These are phyloP conservation scores for Phallusia fumigata DNA, from an alignment of 23 tunicate genomes.

Conservation along the genomic window DNA sequence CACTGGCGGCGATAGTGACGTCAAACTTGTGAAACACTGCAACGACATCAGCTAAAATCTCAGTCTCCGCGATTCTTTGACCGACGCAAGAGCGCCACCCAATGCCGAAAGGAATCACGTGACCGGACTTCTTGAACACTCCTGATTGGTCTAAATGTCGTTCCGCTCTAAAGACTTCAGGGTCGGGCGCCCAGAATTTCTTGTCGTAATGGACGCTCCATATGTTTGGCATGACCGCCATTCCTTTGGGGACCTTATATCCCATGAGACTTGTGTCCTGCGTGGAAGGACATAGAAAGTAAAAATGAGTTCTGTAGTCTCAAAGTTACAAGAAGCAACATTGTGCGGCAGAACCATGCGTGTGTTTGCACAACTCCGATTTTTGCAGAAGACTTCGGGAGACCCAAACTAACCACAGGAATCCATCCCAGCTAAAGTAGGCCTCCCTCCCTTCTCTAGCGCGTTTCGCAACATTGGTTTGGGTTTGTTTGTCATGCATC, in stretches of 20 bases:
- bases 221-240: constrained; percentile 49
- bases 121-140: constrained; percentile 35
- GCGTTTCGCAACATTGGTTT: too few relatives aligned
- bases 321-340: too few relatives aligned
- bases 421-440: too few relatives aligned
- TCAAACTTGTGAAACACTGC: constrained; percentile 31
- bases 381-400: too few relatives aligned
- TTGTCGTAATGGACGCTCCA: constrained; percentile 82
- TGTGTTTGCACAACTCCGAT: too few relatives aligned
- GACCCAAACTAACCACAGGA: too few relatives aligned
- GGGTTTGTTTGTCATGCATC: too few relatives aligned
- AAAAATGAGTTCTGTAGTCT: too few relatives aligned
- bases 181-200: constrained; percentile 58
- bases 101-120: constrained; percentile 58
- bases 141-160: constrained; percentile 63
- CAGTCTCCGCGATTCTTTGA: constrained; percentile 35
- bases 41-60: constrained; percentile 20
- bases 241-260: constrained; percentile 5
- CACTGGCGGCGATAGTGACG: constrained; percentile 1
- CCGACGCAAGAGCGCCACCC: constrained; percentile 73
- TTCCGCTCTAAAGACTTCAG: constrained; percentile 64
- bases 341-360: too few relatives aligned
- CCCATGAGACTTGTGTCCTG: constrained; percentile 2
- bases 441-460: too few relatives aligned
- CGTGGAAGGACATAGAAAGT: too few relatives aligned